Evolutionary conservation across 2,888 invertebrate species (phyloP), one percentile per base, ranked within the genome.

Genomic region (Drosophila macrospina): DNA sequence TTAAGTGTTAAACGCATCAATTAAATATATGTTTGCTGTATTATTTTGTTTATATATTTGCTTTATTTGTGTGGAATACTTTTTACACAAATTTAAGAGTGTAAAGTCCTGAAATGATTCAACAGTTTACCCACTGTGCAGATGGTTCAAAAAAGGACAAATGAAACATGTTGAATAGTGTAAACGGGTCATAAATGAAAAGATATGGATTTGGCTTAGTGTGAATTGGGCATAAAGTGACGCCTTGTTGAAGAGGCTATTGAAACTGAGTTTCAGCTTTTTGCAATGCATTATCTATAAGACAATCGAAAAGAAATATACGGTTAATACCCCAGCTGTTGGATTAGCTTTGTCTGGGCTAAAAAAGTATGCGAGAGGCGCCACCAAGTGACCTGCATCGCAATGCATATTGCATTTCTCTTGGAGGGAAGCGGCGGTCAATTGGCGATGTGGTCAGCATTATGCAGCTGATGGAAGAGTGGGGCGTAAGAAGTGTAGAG

Each of bases 391-490:
- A 69, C 63, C 45, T 36, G 55, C 52, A 50, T 42, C 34, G 7
- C 20, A 37, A 56, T 64, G 72, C 50, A 68, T 42, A 60, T 47
- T 59, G 6, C 55, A 37, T 47, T 63, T 28, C 50, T 57, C 67
- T 45, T 39, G 20, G 1, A 8, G 26, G 16, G 26, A 44, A 16
- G 42, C 61, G 52, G 34, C 44, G 20, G 37, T 24, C 56, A 28
- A 39, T 74, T 59, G 71, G 20, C 26, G 30, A 45, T 51, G 47
- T 52, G 47, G 11, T 3, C 20, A 37, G 37, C 26, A 15, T 36
- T 28, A 15, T 37, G 11, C 4, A 3, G 42, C 4, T 5, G 42
- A 34, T 13, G 45, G 36, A n/a, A 20, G 1, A 57, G 13, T 10
- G 8, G 16, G 11, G 15, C 13, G 39, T 13, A 5, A 0, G 24